Evolutionary conservation across 1,140 invertebrate species (phyloP), one percentile per base, ranked within the genome.

Genomic region (Camponotus pennsylvanicus): DNA sequence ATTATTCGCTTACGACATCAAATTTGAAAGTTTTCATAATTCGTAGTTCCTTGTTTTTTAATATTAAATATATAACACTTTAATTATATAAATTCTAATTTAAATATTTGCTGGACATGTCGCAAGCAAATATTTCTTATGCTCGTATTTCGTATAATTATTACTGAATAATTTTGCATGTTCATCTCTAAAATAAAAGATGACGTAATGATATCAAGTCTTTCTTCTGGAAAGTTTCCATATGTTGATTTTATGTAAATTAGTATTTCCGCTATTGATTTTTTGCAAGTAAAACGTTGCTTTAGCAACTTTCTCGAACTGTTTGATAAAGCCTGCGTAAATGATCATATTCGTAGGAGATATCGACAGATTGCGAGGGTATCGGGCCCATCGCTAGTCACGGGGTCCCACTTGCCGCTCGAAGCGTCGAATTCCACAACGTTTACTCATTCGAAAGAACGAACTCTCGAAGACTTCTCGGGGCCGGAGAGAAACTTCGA

Each of bases 371-470:
- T 61, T 83, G 79, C 57, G 79, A 83, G 69, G 55, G 79, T 83
- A 83, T 83, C 79, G 55, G 79, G 79, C 79, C 79, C 79, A 83
- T 83, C 79, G 79, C 79, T 83, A 83, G 79, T 75, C 69, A 13
- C 69, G 79, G 57, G 79, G 79, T 59, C 71, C 70, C 64, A 83
- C 40, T 88, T 69, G 86, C 89, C 88, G 90, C 89, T 87, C 86
- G 86, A 76, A 90, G 80, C 90, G 88, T 91, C 90, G 90, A 93
- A 93, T 93, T 93, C 92, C 91, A 92, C 89, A 86, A 89, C 91
- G 92, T 93, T 93, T 93, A 93, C 92, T 92, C 92, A 92, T 92
- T 89, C 91, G 86, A 91, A 91, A 91, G 88, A 91, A 91, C 90
- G 91, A 90, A 90, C 86, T 83, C 89, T 83, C 89, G 85, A 90